Evolutionary conservation across 2,888 invertebrate species (phyloP), one percentile per base, ranked within the genome.

Genomic region (Tupiocoris notatus): DNA sequence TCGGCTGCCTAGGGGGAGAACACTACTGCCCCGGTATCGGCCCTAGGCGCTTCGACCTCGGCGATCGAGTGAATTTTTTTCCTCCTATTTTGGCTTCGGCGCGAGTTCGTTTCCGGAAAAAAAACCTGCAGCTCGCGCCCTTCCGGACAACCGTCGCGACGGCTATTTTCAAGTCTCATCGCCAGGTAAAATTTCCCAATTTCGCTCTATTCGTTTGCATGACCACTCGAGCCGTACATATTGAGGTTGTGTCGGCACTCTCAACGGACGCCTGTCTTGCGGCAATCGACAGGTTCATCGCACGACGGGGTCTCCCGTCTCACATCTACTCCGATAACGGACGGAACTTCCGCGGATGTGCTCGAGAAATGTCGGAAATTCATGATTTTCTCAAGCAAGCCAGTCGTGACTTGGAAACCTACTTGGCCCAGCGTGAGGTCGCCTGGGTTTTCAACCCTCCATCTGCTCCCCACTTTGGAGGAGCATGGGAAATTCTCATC

Each of bases 291-390:
- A 21, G 64, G 6, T 64, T 64, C 24, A 64, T 64, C 17, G 9
- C 22, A 12, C 64, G 64, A 2, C 64, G 64, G 17, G 64, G 64
- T 9, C 23, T 64, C 6, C 64, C 64, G 1, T 64, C 64, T 17
- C 9, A 64, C 9, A 23, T 64, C 12, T 64, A 23, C 16, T 23
- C 23, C 12, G 64, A 64, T 23, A 1, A 23, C 3, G 64, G 64
- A 3, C 2, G 23, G 23, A 64, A 64, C 23, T 64, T 23, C 58
- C 75, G 81, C 0, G 83, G 83, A 1, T 82, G 82, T 0, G 75
- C 59, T 6, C 22, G 74, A 21, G 61, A 64, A 7, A 58, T 77
- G 1, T 56, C 64, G 12, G 75, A 78, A 16, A 6, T 75, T 0
- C 68, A 61, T n/a, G 20, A 66, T 9, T 71, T 39, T 24, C 61